phyloP scores from a whole-genome alignment of 2,888 invertebrate genomes.

The Strigamia maritima region DNA sequence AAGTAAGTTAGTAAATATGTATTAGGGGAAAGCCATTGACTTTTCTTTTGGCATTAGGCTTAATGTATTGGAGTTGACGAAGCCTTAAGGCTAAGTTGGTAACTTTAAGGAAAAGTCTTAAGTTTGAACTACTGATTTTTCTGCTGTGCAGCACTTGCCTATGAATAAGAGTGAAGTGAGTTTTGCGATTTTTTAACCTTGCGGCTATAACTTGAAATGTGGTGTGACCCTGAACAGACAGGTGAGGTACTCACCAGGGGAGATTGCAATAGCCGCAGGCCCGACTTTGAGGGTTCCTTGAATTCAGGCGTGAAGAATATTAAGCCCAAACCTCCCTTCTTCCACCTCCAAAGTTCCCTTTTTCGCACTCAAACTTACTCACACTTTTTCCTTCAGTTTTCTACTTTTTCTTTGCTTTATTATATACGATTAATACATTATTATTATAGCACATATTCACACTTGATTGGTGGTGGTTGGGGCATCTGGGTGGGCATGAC shows the following conservation, averaged over 20 bases:
- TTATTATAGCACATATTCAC: neutral
- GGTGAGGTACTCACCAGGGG: constrained; percentile 26
- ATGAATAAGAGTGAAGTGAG: neutral
- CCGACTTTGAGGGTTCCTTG: constrained; percentile 1
- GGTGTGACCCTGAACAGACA: constrained; percentile 26
- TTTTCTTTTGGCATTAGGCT: neutral
- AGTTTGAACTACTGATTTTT: neutral
- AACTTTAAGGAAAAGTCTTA: neutral
- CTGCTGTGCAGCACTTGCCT: neutral
- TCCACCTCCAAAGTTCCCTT: neutral
- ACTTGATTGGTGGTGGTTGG: neutral
- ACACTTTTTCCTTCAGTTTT: no score
- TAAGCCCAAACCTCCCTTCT: neutral
- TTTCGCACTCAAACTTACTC: neutral
- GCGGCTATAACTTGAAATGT: constrained; percentile 21
- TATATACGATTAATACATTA: no score
- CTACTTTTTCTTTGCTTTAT: no score
- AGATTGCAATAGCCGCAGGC: constrained; percentile 19
- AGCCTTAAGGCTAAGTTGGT: neutral
- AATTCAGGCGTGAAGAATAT: constrained; percentile 23
- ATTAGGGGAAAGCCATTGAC: neutral
- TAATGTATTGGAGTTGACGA: neutral
- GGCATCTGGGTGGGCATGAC: no score
- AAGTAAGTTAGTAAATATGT: neutral
- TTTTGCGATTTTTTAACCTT: neutral